Evolutionary conservation across 2,888 invertebrate species (phyloP).

Genomic region (Macrophya annulata): DNA sequence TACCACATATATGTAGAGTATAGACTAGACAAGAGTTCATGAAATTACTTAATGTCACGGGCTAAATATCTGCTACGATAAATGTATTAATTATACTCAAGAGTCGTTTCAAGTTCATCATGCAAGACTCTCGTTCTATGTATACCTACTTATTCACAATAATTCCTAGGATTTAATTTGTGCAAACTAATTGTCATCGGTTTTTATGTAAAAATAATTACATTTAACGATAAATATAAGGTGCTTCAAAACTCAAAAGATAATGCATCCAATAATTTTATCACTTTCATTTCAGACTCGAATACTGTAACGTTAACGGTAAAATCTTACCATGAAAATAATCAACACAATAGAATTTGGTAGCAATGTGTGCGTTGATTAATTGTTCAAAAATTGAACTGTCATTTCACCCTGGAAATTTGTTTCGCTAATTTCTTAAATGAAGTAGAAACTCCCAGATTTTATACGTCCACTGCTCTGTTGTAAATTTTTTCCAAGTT

Average conservation of each 20-base stretch:
- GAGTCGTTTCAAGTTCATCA: neutral
- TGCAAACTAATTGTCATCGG: neutral
- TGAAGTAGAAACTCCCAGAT: neutral
- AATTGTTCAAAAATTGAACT: neutral
- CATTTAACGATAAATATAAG: neutral
- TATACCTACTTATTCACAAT: neutral
- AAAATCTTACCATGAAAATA: neutral
- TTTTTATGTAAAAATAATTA: neutral
- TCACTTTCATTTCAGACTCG: neutral
- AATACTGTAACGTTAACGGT: neutral
- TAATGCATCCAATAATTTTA: neutral
- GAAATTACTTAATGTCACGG: neutral
- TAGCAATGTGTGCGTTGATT: neutral
- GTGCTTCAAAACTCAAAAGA: neutral
- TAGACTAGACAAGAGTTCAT: conserved; percentile 69
- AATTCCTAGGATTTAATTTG: conserved; percentile 1
- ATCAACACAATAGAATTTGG: neutral
- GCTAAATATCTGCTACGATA: neutral
- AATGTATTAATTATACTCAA: conserved; percentile 14
- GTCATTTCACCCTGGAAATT: neutral
- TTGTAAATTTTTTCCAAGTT: neutral
- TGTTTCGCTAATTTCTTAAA: neutral
- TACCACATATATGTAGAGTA: conserved; percentile 61
- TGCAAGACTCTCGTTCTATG: neutral
- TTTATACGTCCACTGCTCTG: neutral